phyloP scores from a whole-genome alignment of 2,113 vertebrate genomes.

The Kryptolebias marmoratus region DNA sequence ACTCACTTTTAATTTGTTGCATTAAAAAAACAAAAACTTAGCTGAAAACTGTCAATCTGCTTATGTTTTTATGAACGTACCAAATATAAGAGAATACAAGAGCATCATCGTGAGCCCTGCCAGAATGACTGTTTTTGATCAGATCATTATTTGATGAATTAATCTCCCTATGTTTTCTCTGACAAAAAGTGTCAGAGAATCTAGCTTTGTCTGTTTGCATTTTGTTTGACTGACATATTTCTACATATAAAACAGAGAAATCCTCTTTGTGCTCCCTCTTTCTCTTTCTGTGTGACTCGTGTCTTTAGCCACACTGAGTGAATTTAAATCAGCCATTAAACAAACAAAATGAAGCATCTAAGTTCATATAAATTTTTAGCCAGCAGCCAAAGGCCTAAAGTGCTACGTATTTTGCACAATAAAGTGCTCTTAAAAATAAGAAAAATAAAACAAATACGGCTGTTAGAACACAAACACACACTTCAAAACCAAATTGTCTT shows the following conservation, averaged over 20 bases:
- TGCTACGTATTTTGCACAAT: neutral
- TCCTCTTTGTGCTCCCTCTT: neutral
- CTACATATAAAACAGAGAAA: neutral
- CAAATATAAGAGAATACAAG: neutral
- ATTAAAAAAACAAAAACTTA: neutral
- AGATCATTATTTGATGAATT: constrained; percentile 2
- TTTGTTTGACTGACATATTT: constrained; percentile 12
- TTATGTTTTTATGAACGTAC: neutral
- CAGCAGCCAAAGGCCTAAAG: constrained; percentile 5
- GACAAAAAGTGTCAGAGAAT: neutral
- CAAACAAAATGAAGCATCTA: constrained; percentile 23
- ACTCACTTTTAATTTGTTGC: neutral
- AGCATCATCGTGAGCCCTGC: constrained; percentile 2
- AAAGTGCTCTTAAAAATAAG: constrained; percentile 15
- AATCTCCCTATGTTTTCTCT: neutral
- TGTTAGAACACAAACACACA: constrained; percentile 42
- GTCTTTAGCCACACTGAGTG: constrained; percentile 12
- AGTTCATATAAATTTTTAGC: constrained; percentile 30
- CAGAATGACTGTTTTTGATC: neutral
- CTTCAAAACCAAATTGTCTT: constrained; percentile 55
- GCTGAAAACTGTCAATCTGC: constrained; percentile 2
- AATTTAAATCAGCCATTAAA: constrained; percentile 37
- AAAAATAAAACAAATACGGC: constrained; percentile 14
- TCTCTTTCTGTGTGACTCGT: neutral
- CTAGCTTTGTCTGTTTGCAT: neutral